These are phyloP conservation scores for Rhogogaster chlorosoma DNA, from an alignment of 2,888 invertebrate genomes.

Conservation along the genomic window DNA sequence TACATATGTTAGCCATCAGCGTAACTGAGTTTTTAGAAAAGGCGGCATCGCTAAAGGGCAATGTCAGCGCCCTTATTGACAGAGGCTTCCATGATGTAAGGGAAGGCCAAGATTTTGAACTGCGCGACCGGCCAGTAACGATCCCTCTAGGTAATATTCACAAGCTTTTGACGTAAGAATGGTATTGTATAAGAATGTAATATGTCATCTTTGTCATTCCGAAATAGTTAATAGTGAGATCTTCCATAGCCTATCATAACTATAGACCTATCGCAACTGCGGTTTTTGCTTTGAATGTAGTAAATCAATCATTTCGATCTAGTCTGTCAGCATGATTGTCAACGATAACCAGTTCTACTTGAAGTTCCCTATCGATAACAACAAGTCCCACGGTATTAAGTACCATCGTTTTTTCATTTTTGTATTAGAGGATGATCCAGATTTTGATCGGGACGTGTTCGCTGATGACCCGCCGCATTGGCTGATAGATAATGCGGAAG, in stretches of 20 bases:
- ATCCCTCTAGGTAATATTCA: too few relatives aligned
- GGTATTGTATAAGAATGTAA: too few relatives aligned
- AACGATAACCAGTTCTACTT: not conserved
- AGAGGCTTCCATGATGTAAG: too few relatives aligned
- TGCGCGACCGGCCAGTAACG: too few relatives aligned
- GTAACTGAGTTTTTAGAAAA: not conserved
- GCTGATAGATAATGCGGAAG: not conserved
- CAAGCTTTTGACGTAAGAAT: too few relatives aligned
- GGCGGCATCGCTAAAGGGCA: not conserved
- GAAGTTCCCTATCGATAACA: not conserved
- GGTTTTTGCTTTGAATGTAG: too few relatives aligned
- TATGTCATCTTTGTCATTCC: too few relatives aligned
- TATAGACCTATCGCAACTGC: too few relatives aligned
- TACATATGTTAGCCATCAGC: not conserved
- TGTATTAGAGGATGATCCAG: not conserved
- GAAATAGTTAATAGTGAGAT: too few relatives aligned
- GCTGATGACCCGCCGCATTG: constrained; percentile 1
- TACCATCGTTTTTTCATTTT: not conserved
- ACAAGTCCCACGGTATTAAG: not conserved
- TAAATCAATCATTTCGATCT: not conserved
- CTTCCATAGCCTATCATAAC: too few relatives aligned
- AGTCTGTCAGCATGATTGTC: not conserved
- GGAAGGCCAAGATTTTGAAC: too few relatives aligned
- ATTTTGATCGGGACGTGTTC: not conserved
- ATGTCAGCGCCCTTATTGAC: not conserved